phyloP scores from a whole-genome alignment of 2,113 vertebrate genomes.

The Tympanuchus pallidicinctus region DNA sequence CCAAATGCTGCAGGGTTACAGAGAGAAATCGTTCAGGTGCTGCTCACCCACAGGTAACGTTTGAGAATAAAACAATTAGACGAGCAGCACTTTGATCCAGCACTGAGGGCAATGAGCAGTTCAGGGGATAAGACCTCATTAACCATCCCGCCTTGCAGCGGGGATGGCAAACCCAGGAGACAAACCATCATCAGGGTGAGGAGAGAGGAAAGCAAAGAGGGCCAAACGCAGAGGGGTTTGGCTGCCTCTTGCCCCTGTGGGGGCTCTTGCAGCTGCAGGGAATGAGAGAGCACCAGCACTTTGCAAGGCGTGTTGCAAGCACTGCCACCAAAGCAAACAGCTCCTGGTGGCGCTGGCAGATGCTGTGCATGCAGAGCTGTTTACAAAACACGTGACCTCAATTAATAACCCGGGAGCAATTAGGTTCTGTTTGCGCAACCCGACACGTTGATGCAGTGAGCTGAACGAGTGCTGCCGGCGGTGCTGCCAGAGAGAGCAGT shows the following conservation, averaged over 20 bases:
- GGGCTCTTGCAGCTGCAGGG: background rate
- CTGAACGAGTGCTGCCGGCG: background rate
- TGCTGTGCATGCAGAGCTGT: rapidly evolving
- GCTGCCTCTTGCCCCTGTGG: too few species aligned
- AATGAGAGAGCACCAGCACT: background rate
- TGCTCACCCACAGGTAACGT: rapidly evolving
- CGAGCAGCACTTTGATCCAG: background rate
- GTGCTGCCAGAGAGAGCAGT: background rate
- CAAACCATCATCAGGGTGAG: rapidly evolving
- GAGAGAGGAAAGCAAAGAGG: background rate
- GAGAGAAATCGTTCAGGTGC: background rate
- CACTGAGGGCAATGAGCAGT: background rate
- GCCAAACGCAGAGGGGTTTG: rapidly evolving
- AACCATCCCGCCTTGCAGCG: background rate
- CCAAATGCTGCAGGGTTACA: background rate
- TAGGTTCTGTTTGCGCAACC: background rate
- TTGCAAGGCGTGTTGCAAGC: background rate
- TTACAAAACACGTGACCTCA: background rate
- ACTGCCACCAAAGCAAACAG: rapidly evolving
- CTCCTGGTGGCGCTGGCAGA: background rate
- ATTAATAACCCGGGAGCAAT: background rate
- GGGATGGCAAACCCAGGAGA: background rate
- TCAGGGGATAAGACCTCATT: background rate
- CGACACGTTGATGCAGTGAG: background rate
- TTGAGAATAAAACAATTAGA: rapidly evolving